Evolutionary conservation across 2,888 invertebrate genomes (phyloP), one percentile per base, ranked within the genome.

Genomic region (Eristalis tenax): DNA sequence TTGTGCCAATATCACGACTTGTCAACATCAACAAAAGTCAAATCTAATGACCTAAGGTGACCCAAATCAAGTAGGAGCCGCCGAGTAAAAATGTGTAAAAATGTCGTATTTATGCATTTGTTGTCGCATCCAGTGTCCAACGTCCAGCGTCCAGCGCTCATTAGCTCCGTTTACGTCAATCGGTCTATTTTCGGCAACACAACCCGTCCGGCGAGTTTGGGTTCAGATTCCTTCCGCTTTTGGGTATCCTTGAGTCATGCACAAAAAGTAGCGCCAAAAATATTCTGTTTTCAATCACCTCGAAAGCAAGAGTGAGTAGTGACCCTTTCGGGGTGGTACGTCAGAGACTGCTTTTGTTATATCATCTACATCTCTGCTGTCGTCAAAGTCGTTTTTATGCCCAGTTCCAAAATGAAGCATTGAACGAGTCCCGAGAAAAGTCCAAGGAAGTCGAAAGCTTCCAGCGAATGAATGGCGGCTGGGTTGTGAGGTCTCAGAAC

Each of bases 201-300:
- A 50, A 43, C 10, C 35, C 50, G 50, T 50, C 18, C 50, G 50
- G 50, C 43, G 13, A 43, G 4, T 32, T 32, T n/a, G 32, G 32
- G 18, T 65, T 65, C 35, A 38, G n/a, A 61, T 75, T 2, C 65
- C 75, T 75, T 65, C 75, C 75, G 65, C 65, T 75, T 75, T 66
- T 26, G 50, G n/a, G 32, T 64, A 56, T 64, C 74, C 64, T 65
- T 57, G 65, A 28, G 18, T 63, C 61, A 18, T 18, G 43, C 28
- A 26, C 61, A n/a, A 26, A 57, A 75, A 23, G 38, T 5, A 18
- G n/a, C 18, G 18, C n/a, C 11, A 38, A 13, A 2, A 38, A 38
- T 13, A 18, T n/a, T 43, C 43, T 15, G 43, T 3, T n/a, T 43
- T n/a, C 1, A 43, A 15, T 15, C 43, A 43, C 43, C 43, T 43